These are phyloP conservation scores for Dione juno DNA, from an alignment of 2,888 invertebrate genomes.

Conservation along the genomic window DNA sequence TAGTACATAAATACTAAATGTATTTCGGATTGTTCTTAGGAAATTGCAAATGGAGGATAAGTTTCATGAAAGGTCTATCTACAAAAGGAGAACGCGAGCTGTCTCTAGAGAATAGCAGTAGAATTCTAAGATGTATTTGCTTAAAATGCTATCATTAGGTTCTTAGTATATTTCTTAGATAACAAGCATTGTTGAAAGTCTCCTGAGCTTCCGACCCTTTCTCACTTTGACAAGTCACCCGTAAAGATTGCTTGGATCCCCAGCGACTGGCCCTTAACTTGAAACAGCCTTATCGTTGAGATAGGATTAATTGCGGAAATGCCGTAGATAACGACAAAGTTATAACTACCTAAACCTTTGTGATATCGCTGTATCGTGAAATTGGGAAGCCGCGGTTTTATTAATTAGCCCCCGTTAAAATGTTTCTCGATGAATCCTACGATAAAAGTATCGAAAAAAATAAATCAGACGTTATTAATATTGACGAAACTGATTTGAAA, in stretches of 20 bases:
- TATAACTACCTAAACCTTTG: conserved; percentile 68
- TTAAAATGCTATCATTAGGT: conserved; percentile 80
- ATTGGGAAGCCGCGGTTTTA: conserved; percentile 43
- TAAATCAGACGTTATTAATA: neutral
- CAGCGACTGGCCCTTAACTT: conserved; percentile 77
- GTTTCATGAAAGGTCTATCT: conserved; percentile 30
- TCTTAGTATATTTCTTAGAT: conserved; percentile 80
- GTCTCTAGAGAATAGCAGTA: conserved; percentile 40
- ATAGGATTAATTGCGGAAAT: conserved; percentile 83
- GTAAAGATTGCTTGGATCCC: conserved; percentile 84
- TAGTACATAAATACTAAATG: conserved; percentile 38
- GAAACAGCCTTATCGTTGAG: conserved; percentile 79
- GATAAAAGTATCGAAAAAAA: conserved; percentile 2
- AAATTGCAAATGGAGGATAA: conserved; percentile 20
- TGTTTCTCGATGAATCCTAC: conserved; percentile 19
- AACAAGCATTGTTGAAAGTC: conserved; percentile 84
- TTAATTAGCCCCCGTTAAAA: conserved; percentile 35
- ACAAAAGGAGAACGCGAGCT: conserved; percentile 30
- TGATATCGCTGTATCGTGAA: conserved; percentile 49
- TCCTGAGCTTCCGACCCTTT: conserved; percentile 80
- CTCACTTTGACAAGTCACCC: conserved; percentile 82
- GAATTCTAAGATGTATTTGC: conserved; percentile 62
- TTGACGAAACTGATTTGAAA: too few relatives aligned
- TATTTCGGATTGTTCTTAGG: conserved; percentile 14
- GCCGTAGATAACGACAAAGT: conserved; percentile 75